These are phyloP conservation scores for Huso huso DNA, from an alignment of 2,797 vertebrate genomes.

Conservation along the genomic window DNA sequence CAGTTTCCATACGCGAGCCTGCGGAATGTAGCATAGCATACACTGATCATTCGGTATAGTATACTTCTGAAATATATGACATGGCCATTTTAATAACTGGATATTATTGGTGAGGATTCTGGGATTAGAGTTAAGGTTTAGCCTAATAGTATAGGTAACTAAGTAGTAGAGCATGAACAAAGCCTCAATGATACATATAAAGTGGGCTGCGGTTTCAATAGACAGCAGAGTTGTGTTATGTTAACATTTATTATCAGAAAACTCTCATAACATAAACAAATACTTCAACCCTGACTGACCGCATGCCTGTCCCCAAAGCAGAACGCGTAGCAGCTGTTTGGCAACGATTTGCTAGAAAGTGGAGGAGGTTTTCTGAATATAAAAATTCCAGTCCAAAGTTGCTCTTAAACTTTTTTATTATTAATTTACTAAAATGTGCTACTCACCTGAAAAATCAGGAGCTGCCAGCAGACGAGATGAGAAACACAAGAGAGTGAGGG, in stretches of 20 bases:
- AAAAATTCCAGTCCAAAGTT: no score
- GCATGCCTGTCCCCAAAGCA: conserved; percentile 11
- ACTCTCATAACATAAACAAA: neutral
- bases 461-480: conserved; percentile 19
- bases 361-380: neutral
- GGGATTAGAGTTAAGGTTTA: no score
- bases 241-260: neutral
- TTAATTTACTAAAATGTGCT: neutral
- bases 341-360: conserved; percentile 28
- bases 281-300: conserved; percentile 21
- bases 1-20: no score
- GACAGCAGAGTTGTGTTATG: conserved; percentile 7
- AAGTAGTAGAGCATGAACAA: no score
- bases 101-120: no score
- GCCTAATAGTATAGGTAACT: no score
- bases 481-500: conserved; percentile 29
- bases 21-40: no score
- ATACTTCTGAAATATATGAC: no score
- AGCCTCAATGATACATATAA: no score
- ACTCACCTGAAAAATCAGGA: conserved; percentile 63
- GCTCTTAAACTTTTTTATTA: no score
- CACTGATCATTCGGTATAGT: no score
- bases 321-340: conserved; percentile 30
- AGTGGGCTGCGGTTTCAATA: neutral
- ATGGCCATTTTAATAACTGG: no score